phyloP scores from a whole-genome alignment of 64 coral and sea anemone species.

The Dendrophyllia cribrosa region DNA sequence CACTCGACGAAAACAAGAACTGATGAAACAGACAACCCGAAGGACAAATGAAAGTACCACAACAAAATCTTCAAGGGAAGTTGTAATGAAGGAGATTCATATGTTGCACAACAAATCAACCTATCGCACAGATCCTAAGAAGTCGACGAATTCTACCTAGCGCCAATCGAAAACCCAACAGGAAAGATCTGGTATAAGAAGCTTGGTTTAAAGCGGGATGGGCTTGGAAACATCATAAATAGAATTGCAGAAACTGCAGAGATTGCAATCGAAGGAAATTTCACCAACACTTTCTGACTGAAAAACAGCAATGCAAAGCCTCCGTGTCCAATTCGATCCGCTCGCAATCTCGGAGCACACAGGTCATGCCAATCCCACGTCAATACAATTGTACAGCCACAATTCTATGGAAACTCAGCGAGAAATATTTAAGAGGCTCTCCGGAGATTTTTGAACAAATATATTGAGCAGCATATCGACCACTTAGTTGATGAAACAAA shows the following conservation, averaged over 20 bases:
- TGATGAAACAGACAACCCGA: not conserved
- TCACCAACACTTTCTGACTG: too few relatives aligned
- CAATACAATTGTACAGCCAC: constrained; percentile 36
- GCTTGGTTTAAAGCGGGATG: constrained; percentile 3
- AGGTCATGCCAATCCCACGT: constrained; percentile 22
- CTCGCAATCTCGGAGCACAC: constrained; percentile 43
- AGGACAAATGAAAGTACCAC: too few relatives aligned
- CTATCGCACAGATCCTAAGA: not conserved
- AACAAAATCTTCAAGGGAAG: not conserved
- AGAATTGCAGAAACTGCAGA: not conserved
- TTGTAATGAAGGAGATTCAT: too few relatives aligned
- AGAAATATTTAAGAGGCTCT: too few relatives aligned
- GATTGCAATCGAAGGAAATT: too few relatives aligned
- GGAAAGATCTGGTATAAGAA: constrained; percentile 52
- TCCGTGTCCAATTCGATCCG: constrained; percentile 27
- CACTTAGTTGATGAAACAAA: too few relatives aligned
- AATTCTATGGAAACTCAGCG: constrained; percentile 32
- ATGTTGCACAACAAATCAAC: too few relatives aligned
- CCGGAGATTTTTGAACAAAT: too few relatives aligned
- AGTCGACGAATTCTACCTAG: too few relatives aligned
- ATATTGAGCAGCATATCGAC: too few relatives aligned
- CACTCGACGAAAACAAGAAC: constrained; percentile 29
- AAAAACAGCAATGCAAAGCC: constrained; percentile 1
- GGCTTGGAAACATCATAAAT: not conserved
- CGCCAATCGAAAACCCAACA: too few relatives aligned